Evolutionary conservation across 2,888 invertebrate species (phyloP), one percentile per base, ranked within the genome.

Genomic region (Amphipyra berbera): DNA sequence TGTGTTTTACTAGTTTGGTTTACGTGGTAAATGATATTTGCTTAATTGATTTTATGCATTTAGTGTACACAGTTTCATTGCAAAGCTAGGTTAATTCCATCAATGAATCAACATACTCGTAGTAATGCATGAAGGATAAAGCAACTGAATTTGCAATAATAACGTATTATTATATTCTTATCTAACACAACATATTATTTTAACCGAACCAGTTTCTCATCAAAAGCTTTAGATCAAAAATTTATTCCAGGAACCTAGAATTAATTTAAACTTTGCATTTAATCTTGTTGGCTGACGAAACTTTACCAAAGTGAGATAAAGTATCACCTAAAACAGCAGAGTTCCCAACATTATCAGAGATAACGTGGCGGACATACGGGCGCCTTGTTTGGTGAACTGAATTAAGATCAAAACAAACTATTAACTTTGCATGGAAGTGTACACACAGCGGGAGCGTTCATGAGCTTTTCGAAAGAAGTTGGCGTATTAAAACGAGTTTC

Each of bases 211-310:
- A 78, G 77, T 76, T 76, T 78, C 80, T 81, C 78, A 77, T 86
- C 82, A 82, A 67, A 77, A 82, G 81, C 81, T 84, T 87, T 85
- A 87, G 83, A 87, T 88, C 85, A 88, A 91, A 88, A 88, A 87
- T 88, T 82, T 85, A 83, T 85, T 81, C 81, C 82, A 80, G 83
- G 85, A 84, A 83, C 84, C 87, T 89, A 88, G 91, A 91, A 92
- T 93, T 93, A 90, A 93, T 93, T 93, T 92, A 93, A 93, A 93
- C 93, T 93, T 93, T 90, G 82, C 88, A 89, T 92, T 92, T 92
- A 93, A 93, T 93, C 92, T 92, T 88, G 90, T 92, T 91, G 89
- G 89, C 88, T 87, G 85, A 87, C 83, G 86, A 88, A 93, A 93
- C 86, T 93, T 92, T 88, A 74, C 83, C 85, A 85, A 90, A 90